Conservation (phyloP, 2,888 invertebrate species). For the Harpalus rufipes region DNA sequence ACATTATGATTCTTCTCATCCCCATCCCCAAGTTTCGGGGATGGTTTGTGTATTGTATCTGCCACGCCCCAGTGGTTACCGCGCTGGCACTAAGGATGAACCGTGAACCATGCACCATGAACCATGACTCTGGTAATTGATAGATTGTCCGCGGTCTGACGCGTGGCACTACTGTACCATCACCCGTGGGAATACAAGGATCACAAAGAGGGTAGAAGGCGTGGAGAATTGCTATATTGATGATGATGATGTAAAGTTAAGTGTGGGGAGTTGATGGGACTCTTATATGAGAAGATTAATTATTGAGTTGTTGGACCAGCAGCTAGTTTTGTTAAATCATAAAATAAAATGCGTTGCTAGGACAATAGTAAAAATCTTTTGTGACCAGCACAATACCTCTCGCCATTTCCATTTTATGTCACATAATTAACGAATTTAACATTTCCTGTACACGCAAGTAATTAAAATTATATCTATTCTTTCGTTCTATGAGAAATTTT, state of each 20-base stretch:
- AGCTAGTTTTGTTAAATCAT: too few relatives aligned
- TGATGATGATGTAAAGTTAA: conserved; percentile 8
- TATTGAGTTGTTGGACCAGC: not conserved
- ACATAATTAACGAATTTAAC: too few relatives aligned
- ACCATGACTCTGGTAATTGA: conserved; percentile 74
- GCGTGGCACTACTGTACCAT: conserved; percentile 64
- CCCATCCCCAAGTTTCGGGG: not conserved
- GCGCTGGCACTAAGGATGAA: conserved; percentile 72
- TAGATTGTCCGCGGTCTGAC: conserved; percentile 73
- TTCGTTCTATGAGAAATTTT: too few relatives aligned
- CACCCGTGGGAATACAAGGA: not conserved
- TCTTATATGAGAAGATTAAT: not conserved
- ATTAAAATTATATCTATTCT: too few relatives aligned
- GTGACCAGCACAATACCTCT: too few relatives aligned
- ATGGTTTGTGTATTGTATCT: conserved; percentile 56
- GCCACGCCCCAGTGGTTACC: conserved; percentile 71
- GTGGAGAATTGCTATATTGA: conserved; percentile 27
- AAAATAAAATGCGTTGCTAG: too few relatives aligned
- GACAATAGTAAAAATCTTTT: too few relatives aligned
- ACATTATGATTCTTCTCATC: not conserved
- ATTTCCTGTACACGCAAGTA: too few relatives aligned
- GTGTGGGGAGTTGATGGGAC: not conserved
- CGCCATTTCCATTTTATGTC: too few relatives aligned
- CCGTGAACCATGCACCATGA: conserved; percentile 55
- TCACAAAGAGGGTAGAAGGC: conserved; percentile 12